Base-by-base conservation (phyloP, 2,888 invertebrate genomes). In the Hemaris fuciformis region DNA sequence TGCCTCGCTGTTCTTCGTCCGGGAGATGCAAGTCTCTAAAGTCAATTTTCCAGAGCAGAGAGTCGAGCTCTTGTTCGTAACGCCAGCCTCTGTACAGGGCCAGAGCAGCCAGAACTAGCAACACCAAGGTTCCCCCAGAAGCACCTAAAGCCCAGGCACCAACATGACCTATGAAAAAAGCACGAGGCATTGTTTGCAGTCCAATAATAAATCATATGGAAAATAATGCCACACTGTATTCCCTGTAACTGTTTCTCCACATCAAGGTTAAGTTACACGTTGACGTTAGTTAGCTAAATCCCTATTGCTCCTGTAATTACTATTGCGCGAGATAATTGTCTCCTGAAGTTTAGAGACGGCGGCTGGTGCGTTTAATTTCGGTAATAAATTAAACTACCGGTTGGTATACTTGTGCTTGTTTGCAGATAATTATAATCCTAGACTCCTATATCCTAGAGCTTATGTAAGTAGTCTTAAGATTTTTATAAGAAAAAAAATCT, bases 11-110 rank as follows among this genome's bases (percentile, higher is more conserved):
- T 59, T 89, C 89, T 46, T 90, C 90, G n/a, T 91, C 91, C 3
- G 92, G 90, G 43, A 97, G 93, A 78, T 97, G 95, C 57, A 98
- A 96, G 75, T 98, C 98, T 66, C 96, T 95, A 88, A 96, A 98
- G 89, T 98, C 98, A 63, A 98, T 96, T 90, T 98, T 98, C 98
- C 98, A 98, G 42, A 98, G 93, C 42, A 98, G 89, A 61, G 97
- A 98, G 82, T 98, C 98, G 68, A 98, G 93, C 79, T 98, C 98
- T 79, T 98, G 98, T 81, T 98, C 98, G 85, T 98, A 98, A 42
- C 95, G 95, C 98, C 98, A 98, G 84, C 98, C 98, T 64, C 98
- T 95, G 89, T 96, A 97, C 10, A 97, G 91, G 0, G 97, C 94
- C 62, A 97, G 89, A 0, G 95, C 94, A n/a, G 97, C 95, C 2